Base-by-base conservation (phyloP, 2,113 vertebrate species). In the Parus major region DNA sequence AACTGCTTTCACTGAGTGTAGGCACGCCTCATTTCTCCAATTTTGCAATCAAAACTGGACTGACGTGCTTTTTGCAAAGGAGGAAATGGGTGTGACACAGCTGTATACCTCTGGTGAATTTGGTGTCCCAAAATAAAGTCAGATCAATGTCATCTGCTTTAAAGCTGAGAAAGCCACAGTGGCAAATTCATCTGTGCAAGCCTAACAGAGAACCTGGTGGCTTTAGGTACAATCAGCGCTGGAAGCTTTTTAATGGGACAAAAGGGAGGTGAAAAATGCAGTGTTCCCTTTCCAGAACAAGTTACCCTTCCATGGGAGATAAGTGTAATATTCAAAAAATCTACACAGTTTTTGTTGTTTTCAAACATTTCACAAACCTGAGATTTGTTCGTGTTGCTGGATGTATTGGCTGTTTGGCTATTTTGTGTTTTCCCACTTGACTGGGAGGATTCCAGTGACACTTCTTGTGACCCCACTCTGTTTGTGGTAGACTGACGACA, bases 361-460 rank as follows among this genome's bases (percentile, higher is more conserved):
- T 17, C 60, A 49, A 81, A 77, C 36, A 20, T 75, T 83, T 56
- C 87, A 90, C 96, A 86, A 94, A 99, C 99, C 99, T 99, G 99
- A 79, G 98, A 98, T 96, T 99, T 99, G 98, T 98, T 99, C 94
- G 95, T 96, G 98, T 96, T 98, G 96, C 95, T 97, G 94, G 98
- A 88, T 93, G 97, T 83, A 94, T 85, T 98, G 82, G 96, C 95
- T 92, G 97, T 96, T 92, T 98, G 98, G 93, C 91, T 93, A 77
- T 85, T 97, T 95, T 98, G 98, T 56, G 89, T 95, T 93, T 98
- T 98, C 91, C 97, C 97, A 79, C 94, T 97, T 72, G 98, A 90
- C 94, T 97, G 98, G 46, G 97, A 95, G 53, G 97, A 91, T 92
- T 97, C 98, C 80, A 98, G 95, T 42, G 98, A 94, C 89, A 97